Evolutionary conservation across 2,113 vertebrate genomes (phyloP), one percentile per base, ranked within the genome.

Genomic region (Corvus cornix): DNA sequence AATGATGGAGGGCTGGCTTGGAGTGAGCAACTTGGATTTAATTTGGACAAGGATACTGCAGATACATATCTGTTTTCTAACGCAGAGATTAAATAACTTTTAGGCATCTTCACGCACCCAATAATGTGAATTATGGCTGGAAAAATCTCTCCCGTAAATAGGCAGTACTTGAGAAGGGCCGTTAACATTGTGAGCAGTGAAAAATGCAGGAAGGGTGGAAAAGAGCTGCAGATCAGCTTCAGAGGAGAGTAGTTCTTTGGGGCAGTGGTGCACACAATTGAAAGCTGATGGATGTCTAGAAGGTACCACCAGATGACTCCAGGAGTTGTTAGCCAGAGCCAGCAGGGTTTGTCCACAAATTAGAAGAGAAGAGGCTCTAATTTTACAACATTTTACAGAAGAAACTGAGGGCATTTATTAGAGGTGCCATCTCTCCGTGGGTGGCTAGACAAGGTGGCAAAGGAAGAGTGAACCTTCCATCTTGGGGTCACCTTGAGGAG

Each of bases 11-110:
- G 84, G 23, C 62, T 93, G 76, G 64, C 84, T 77, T 70, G 63
- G 48, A 62, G 86, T 41, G 59, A 84, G 53, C 48, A 91, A 53
- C 33, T 93, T 91, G 56, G 89, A 90, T 95, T 97, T 96, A 62
- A 53, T 89, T 70, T 67, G 70, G 59, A 81, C 67, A 94, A 75
- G 80, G 37, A 72, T 93, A 81, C 79, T 85, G 56, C 68, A 89
- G 18, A 72, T 41, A 79, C 33, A 58, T 30, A 31, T 22, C 20
- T 16, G 9, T 44, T 18, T 83, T 79, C 90, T 52, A 83, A 93
- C 80, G 76, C 90, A 86, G 53, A 94, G 55, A 95, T 68, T 92
- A 95, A 88, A 30, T 87, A 91, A 95, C 53, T 95, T 82, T 33
- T 27, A 85, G 55, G 39, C 44, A 11, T 87, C 12, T 73, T 86